Evolutionary conservation across 2,888 invertebrate genomes (phyloP).

Genomic region (Schizotus pectinicornis): DNA sequence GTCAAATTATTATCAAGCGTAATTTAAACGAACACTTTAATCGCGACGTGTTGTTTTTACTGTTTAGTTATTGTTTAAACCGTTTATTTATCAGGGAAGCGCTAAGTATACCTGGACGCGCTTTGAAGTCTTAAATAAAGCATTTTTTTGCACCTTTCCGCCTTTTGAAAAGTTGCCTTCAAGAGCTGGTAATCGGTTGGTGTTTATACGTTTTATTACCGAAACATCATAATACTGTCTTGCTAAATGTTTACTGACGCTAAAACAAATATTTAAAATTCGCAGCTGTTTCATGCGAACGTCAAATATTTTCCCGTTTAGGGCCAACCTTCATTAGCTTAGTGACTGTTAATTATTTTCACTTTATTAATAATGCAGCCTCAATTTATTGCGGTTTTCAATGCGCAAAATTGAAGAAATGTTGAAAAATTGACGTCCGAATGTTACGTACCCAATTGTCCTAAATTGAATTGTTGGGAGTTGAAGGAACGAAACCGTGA

Average conservation of each 20-base stretch:
- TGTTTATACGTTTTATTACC: conserved; percentile 9
- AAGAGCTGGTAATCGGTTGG: conserved; percentile 1
- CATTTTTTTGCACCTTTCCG: not conserved
- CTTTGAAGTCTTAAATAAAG: conserved; percentile 9
- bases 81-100: conserved; percentile 1
- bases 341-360: conserved; percentile 25
- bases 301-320: conserved; percentile 23
- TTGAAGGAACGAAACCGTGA: too few relatives aligned
- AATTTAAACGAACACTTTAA: not conserved
- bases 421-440: too few relatives aligned
- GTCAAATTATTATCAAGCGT: not conserved
- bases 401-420: conserved; percentile 2
- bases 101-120: conserved; percentile 4
- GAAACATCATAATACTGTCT: conserved; percentile 22
- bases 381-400: too few relatives aligned
- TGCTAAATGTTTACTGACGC: conserved; percentile 19
- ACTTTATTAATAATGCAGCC: conserved; percentile 18
- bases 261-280: conserved; percentile 25
- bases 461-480: too few relatives aligned
- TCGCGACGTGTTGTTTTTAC: conserved; percentile 3
- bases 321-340: conserved; percentile 15
- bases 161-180: too few relatives aligned
- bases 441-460: too few relatives aligned
- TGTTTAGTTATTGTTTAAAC: conserved; percentile 2
- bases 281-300: conserved; percentile 15